A percentile compares a stretch with the other conserved stretches of the same genome.
phyloP scores from a whole-genome alignment of 64 coral and sea anemone genomes.

The Platygyra sinensis region DNA sequence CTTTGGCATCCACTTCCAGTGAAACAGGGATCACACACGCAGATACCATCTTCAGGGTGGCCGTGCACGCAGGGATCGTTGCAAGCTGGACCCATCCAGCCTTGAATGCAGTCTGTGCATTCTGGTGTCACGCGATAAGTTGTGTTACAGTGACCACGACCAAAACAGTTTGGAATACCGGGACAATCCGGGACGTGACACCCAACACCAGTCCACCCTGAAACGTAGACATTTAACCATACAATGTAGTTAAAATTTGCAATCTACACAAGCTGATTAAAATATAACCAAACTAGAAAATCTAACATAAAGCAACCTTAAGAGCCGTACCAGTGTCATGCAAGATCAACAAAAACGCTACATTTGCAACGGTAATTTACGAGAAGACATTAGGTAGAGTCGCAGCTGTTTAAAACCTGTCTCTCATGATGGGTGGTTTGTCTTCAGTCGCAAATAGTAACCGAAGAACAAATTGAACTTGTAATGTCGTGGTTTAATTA shows the following conservation, averaged over 20 bases:
- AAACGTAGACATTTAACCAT: not conserved
- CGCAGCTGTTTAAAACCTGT: too few species aligned
- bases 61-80: slow-evolving; percentile 90
- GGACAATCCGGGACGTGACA: slow-evolving; percentile 87
- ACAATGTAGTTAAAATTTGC: not conserved
- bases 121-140: slow-evolving; percentile 79
- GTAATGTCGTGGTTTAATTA: too few species aligned
- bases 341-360: too few species aligned
- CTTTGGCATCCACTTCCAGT: slow-evolving; percentile 70
- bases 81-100: slow-evolving; percentile 97
- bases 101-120: slow-evolving; percentile 78
- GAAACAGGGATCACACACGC: slow-evolving; percentile 79
- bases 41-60: slow-evolving; percentile 49
- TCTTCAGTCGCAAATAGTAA: too few species aligned
- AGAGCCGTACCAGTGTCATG: too few species aligned
- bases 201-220: slow-evolving; percentile 87
- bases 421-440: too few species aligned
- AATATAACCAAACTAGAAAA: not conserved
- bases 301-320: not conserved
- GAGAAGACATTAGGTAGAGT: too few species aligned
- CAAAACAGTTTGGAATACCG: slow-evolving; percentile 94
- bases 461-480: too few species aligned
- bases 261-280: not conserved
- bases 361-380: too few species aligned
- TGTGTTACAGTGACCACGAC: slow-evolving; percentile 83